A percentile compares a stretch with the other conserved stretches of the same genome.
Evolutionary conservation across 2,797 vertebrate genomes (phyloP).

Genomic region (Parauchenoglanis ngamensis): DNA sequence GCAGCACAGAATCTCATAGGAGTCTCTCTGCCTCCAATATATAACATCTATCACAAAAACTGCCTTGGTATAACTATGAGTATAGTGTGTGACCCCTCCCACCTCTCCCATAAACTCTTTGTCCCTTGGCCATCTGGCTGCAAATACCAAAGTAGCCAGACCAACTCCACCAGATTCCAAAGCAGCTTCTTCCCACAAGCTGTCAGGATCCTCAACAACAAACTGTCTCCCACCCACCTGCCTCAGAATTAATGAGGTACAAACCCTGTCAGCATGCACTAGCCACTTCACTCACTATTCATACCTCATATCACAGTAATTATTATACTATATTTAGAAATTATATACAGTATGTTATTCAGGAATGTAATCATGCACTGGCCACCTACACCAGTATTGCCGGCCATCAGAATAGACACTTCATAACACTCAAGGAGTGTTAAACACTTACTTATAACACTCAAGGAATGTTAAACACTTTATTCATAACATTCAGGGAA

Average conservation of each 20-base stretch:
- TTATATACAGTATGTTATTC: background rate
- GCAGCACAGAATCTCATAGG: background rate
- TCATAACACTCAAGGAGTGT: no score
- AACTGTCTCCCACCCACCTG: background rate
- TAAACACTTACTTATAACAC: background rate
- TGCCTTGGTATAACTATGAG: no score
- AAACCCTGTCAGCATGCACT: background rate
- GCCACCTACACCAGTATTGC: background rate
- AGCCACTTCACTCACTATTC: background rate
- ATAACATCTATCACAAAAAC: background rate
- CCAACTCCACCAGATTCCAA: background rate
- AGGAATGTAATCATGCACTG: background rate
- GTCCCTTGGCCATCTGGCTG: background rate
- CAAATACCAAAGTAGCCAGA: background rate
- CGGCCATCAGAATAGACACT: background rate
- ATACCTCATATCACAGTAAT: background rate
- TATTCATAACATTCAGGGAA: background rate
- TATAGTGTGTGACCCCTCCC: background rate
- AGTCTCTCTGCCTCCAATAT: background rate
- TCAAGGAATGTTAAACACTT: background rate
- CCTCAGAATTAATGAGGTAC: background rate
- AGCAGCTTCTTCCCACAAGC: background rate
- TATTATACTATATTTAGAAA: background rate
- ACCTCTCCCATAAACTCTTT: background rate
- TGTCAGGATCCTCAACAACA: background rate